Percentiles rank a stretch among this genome's conserved stretches.
Evolutionary conservation across 2,113 vertebrate genomes (phyloP).

Genomic region (Phalacrocorax brasilianus): DNA sequence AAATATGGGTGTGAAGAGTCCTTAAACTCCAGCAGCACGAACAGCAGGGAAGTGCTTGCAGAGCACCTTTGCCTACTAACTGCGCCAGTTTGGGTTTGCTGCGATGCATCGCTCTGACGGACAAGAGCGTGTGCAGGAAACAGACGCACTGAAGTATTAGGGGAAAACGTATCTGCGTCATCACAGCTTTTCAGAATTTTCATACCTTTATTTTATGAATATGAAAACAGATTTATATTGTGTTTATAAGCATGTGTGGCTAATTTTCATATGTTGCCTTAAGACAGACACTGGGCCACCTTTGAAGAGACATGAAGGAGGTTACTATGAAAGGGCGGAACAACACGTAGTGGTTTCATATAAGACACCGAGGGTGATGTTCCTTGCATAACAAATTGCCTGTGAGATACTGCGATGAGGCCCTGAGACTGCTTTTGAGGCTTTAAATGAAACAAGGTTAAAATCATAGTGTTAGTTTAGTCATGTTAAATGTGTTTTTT

Average conservation of each 20-base stretch:
- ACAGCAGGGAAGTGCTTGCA: neutral
- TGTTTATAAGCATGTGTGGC: neutral
- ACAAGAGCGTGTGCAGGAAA: neutral
- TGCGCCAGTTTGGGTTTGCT: neutral
- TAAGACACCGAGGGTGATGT: neutral
- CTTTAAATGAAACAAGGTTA: neutral
- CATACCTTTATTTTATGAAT: neutral
- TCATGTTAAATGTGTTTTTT: neutral
- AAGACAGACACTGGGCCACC: neutral
- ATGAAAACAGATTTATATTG: neutral
- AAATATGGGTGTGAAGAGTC: neutral
- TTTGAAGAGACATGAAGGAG: neutral
- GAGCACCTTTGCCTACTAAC: neutral
- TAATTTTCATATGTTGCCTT: neutral
- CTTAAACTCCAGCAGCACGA: neutral
- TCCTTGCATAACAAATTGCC: neutral
- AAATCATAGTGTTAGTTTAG: neutral
- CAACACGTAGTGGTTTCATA: neutral
- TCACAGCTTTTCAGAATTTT: neutral
- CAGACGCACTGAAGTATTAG: neutral
- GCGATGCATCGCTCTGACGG: accelerated
- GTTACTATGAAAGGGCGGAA: neutral
- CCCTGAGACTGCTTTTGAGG: neutral
- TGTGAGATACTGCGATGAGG: neutral
- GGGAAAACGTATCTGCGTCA: neutral